These are phyloP conservation scores for Rana temporaria DNA, from an alignment of 2,113 vertebrate genomes.

Conservation along the genomic window DNA sequence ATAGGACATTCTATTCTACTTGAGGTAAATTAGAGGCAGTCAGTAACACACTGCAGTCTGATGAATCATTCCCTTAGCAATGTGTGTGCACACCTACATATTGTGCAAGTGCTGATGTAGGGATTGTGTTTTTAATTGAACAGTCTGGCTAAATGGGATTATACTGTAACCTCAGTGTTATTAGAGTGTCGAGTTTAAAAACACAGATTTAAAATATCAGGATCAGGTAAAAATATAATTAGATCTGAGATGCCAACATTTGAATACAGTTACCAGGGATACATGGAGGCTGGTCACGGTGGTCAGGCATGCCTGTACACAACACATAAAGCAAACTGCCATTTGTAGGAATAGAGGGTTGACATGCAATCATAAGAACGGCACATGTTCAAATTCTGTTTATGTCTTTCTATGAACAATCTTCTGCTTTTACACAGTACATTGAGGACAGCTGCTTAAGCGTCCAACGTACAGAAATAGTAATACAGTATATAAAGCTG, in stretches of 20 bases:
- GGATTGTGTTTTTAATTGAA: slow-evolving; percentile 34
- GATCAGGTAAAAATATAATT: slow-evolving; percentile 10
- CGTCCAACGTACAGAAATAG: no score
- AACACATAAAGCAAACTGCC: background rate
- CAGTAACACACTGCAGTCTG: background rate
- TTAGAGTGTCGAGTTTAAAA: slow-evolving; percentile 1
- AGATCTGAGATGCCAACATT: slow-evolving; percentile 23
- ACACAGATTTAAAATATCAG: slow-evolving; percentile 16
- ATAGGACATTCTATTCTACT: slow-evolving; percentile 30
- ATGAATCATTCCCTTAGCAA: slow-evolving; percentile 49
- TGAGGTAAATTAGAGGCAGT: slow-evolving; percentile 1
- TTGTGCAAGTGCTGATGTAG: slow-evolving; percentile 33
- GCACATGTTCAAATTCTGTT: background rate
- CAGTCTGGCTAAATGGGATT: slow-evolving; percentile 16
- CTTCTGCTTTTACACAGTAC: no score
- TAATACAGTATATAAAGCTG: no score
- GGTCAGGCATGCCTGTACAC: slow-evolving; percentile 11
- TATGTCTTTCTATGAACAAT: no score
- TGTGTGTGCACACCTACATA: slow-evolving; percentile 39
- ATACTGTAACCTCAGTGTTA: slow-evolving; percentile 2
- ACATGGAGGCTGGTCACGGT: slow-evolving; percentile 10
- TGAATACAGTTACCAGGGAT: slow-evolving; percentile 32
- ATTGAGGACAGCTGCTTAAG: no score
- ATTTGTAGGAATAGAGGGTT: background rate
- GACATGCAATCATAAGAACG: background rate